Evolutionary conservation across 2,113 vertebrate species (phyloP), one percentile per base, ranked within the genome.

Genomic region (Pontoporia blainvillei): DNA sequence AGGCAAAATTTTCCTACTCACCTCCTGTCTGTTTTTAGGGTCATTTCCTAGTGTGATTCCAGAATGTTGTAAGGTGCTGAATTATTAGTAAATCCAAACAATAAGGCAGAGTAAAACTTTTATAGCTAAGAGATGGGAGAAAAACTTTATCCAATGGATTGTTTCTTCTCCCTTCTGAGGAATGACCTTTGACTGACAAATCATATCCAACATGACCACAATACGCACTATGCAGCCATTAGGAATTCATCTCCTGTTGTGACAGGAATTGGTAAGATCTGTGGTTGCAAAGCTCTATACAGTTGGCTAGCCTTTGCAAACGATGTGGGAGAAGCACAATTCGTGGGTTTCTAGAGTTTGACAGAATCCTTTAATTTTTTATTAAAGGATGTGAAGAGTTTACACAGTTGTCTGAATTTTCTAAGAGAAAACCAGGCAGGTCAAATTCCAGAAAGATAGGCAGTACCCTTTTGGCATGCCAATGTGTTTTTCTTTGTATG

Each of bases 71-170:
- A 81, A 91, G 78, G 57, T 93, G 39, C 25, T 94, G 67, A 82
- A 34, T 90, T 75, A 93, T 52, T 41, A 94, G 73, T 83, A 96
- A 86, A 93, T 91, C 54, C 12, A 95, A 96, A 90, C 8, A 91
- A 85, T 66, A 92, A 83, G 12, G 6, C 21, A 84, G 36, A 59
- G 29, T 88, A 66, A 95, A 92, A 91, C 17, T 86, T 96, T 95
- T 34, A 71, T 89, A 86, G 79, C 17, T 64, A 54, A 34, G 39
- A 86, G 57, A 94, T 93, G 62, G 93, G 73, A 97, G 59, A 75
- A 95, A 97, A 95, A 94, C n/a, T 75, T 94, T 94, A 92, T 84
- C 49, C 29, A 73, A 41, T 89, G 54, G 81, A 75, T 90, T 75
- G 79, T 85, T 94, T 96, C 52, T 59, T 96, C 59, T 94, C 25